Evolutionary conservation across 2,797 vertebrate species (phyloP), one percentile per base, ranked within the genome.

Genomic region (Ibycter americanus): DNA sequence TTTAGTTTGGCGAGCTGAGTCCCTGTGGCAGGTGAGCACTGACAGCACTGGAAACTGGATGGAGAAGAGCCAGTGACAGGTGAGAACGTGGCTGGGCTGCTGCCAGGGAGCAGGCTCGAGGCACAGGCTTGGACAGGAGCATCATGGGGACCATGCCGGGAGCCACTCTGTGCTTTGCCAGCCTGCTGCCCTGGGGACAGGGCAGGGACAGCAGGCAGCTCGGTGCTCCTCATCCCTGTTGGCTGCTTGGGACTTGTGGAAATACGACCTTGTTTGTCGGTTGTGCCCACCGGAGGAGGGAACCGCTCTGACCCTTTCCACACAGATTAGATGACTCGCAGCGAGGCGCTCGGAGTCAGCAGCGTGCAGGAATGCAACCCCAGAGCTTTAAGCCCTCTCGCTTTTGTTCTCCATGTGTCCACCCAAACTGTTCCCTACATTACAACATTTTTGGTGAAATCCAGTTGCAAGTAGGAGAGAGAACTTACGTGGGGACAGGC

Each of bases 301-400:
- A 86, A 58, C n/a, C 2, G 6, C 68, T 70, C 52, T 13, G 2
- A 31, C 6, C 56, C 56, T 36, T 73, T 6, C 40, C 66, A 54
- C 5, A 4, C 25, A 32, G 55, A 32, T 29, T 6, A 11, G 42
- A 12, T 1, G 1, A 7, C 29, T 58, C 2, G 0, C 80, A 9
- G 27, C 0, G 0, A 25, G 74, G 59, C 2, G 13, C 46, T 59
- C 0, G 0, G 51, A 63, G 78, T 7, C 58, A 29, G 79, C 85
- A 67, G 58, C 0, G 0, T 1, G 27, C 82, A 12, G 46, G 17
- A 76, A 29, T 0, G 2, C 18, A 38, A 5, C 25, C 55, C 68
- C 63, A 32, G 59, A 72, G 72, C 78, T 51, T 18, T 3, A 22
- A 58, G 22, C 16, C 31, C 55, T 76, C 54, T 44, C 5, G 6